Evolutionary conservation across 2,797 vertebrate genomes (phyloP).

Genomic region (Sebastes taczanowskii): DNA sequence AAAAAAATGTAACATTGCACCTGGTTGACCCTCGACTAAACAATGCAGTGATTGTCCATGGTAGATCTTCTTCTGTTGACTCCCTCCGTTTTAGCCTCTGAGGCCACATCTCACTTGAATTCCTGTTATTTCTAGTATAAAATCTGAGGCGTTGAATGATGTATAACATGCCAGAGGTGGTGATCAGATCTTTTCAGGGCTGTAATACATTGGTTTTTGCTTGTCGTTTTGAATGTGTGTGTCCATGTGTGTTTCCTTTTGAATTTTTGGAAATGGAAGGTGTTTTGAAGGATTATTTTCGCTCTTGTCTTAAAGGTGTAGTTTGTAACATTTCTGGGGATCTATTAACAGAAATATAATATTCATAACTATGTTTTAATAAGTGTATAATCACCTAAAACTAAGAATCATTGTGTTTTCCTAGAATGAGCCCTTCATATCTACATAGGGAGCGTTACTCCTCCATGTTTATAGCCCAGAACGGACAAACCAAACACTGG

Average conservation of each 20-base stretch:
- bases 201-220: not conserved
- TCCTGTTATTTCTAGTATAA: not conserved
- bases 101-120: not conserved
- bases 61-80: not conserved
- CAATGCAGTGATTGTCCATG: constrained; percentile 9
- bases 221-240: not conserved
- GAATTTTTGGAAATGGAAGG: not conserved
- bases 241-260: not conserved
- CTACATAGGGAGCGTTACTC: no score
- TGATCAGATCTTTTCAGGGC: not conserved
- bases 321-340: no score
- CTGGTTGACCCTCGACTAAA: constrained; percentile 33
- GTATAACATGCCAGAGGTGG: not conserved
- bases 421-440: no score
- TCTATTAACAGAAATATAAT: not conserved
- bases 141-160: not conserved
- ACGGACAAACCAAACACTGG: no score
- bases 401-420: no score
- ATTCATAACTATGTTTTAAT: not conserved
- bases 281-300: not conserved
- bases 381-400: no score
- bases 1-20: constrained; percentile 18
- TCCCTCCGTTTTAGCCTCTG: not conserved
- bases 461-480: no score
- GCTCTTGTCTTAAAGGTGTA: not conserved